Base-by-base conservation (phyloP, 2,888 invertebrate species). In the Cantharis rufa region DNA sequence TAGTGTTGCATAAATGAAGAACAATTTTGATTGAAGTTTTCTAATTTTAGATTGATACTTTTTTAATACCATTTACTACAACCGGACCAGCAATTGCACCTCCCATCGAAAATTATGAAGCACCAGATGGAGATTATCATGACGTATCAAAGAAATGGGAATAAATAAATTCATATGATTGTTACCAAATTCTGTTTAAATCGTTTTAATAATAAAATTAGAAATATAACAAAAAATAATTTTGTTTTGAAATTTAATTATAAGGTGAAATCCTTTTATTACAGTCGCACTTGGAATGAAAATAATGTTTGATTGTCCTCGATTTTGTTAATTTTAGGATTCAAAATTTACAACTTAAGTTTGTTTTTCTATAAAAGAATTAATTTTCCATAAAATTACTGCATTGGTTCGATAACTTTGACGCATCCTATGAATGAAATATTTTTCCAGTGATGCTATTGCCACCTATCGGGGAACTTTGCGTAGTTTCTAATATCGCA, bases 51-150 rank as follows among this genome's bases (percentile, higher is more conserved):
- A 89, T 93, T 5, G 97, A 98, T 86, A 85, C 91, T 15, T 87
- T 89, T 9, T 85, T 96, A 48, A 84, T 97, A 21, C 95, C 96
- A 0, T 92, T 92, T 82, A 89, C 90, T 16, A 85, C 91, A 1
- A 90, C 89, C 75, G 98, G 98, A 0, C 96, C 98, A 0, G 91
- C 93, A 0, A 89, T 92, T 27, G 97, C 97, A 0, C 97, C 98
- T 3, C 93, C 97, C 0, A 94, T 96, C 76, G 90, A 93, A 84
- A 90, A 92, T 79, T 98, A 96, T 86, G 90, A 91, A 0, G 91
- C 93, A 68, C 95, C 96, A 0, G 98, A 99, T 88, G 99, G 99
- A 62, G 96, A 98, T 84, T 98, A 97, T 85, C 86, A 92, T 18
- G 94, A 98, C 86, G 89, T 94, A 28, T 93, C 96, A 0, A 94